Percentiles rank a stretch among this genome's conserved stretches.
phyloP scores from a whole-genome alignment of 2,888 invertebrate species.

The Euplexia lucipara region DNA sequence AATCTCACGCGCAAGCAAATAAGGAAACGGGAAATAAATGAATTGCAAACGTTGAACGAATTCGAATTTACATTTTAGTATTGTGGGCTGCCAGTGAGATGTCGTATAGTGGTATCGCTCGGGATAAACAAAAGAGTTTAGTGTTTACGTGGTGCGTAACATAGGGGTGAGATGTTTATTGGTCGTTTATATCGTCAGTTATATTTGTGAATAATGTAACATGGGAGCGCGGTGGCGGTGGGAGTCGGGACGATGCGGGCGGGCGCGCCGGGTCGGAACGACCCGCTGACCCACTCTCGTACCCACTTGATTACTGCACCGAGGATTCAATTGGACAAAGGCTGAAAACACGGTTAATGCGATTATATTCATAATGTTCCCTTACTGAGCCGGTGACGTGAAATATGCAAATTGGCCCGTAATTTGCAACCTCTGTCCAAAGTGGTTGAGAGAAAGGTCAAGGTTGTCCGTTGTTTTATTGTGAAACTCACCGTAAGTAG shows the following conservation, averaged over 20 bases:
- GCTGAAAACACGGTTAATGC: conserved; percentile 83
- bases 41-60: conserved; percentile 54
- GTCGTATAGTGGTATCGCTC: conserved; percentile 31
- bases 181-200: conserved; percentile 74
- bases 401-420: conserved; percentile 69
- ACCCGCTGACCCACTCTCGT: conserved; percentile 86
- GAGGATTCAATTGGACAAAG: conserved; percentile 85
- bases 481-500: conserved; percentile 80
- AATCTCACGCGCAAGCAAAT: conserved; percentile 49
- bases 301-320: conserved; percentile 83
- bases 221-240: conserved; percentile 69
- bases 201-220: conserved; percentile 80
- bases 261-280: conserved; percentile 73
- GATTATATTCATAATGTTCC: conserved; percentile 77
- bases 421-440: conserved; percentile 63
- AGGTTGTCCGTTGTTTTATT: conserved; percentile 61
- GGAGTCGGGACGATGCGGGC: conserved; percentile 67
- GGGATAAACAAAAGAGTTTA: conserved; percentile 56
- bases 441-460: conserved; percentile 66
- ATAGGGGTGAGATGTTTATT: conserved; percentile 81
- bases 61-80: conserved; percentile 63
- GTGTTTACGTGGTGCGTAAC: conserved; percentile 64
- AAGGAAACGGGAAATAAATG: conserved; percentile 62
- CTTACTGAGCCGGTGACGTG: conserved; percentile 62
- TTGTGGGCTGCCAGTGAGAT: conserved; percentile 52